A percentile compares a stretch with the other conserved stretches of the same genome.
These are phyloP conservation scores for Monomorium pharaonis DNA, from an alignment of 1,140 invertebrate species.

Conservation along the genomic window DNA sequence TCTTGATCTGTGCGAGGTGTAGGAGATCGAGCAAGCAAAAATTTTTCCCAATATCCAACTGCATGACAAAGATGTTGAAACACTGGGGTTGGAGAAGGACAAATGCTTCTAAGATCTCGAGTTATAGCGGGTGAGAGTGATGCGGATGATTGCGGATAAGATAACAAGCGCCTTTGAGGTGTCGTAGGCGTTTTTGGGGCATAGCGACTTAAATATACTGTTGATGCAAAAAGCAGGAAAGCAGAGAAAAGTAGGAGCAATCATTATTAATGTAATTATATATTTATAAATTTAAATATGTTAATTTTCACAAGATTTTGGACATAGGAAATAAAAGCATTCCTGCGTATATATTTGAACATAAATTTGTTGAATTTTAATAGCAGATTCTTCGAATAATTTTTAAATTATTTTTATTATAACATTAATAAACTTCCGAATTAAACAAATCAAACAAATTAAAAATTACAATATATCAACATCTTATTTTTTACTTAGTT, in stretches of 20 bases:
- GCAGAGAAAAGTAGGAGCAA: constrained; percentile 31
- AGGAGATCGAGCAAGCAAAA: constrained; percentile 76
- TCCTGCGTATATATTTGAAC: neutral
- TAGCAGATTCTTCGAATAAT: neutral
- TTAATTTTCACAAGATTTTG: neutral
- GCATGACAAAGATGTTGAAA: constrained; percentile 86
- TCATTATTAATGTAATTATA: constrained; percentile 22
- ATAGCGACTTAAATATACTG: constrained; percentile 77
- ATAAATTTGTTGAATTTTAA: neutral
- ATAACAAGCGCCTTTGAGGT: constrained; percentile 79
- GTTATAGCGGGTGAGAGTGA: constrained; percentile 64
- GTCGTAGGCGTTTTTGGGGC: constrained; percentile 77
- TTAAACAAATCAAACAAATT: neutral
- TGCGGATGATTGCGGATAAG: constrained; percentile 75
- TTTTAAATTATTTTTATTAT: neutral
- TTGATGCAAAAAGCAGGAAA: constrained; percentile 46
- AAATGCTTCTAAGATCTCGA: constrained; percentile 73
- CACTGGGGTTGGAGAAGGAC: constrained; percentile 84
- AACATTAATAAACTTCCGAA: neutral
- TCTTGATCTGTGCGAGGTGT: constrained; percentile 71
- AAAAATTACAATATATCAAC: neutral
- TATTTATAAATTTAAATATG: neutral
- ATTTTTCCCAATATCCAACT: constrained; percentile 85
- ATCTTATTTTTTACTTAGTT: neutral
- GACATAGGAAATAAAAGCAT: constrained; percentile 4